Base-by-base conservation (phyloP, 2,797 vertebrate genomes). In the Hirundo rustica region DNA sequence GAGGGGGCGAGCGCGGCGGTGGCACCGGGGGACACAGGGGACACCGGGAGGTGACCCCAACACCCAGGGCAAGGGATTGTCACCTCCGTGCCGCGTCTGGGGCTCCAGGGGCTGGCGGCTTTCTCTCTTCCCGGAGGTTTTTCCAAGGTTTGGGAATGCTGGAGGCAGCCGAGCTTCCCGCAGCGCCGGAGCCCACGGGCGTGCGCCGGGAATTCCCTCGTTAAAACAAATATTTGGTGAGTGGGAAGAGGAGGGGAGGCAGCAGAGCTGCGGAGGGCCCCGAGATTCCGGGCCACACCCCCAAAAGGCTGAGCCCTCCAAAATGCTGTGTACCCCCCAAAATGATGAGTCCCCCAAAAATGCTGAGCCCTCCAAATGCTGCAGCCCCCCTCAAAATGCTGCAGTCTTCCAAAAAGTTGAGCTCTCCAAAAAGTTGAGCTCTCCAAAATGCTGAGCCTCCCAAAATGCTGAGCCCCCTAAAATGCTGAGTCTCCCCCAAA, bases 161-260 rank as follows among this genome's bases (percentile, higher is more conserved):
- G 74, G 47, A 42, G 90, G 85, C 57, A 54, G 72, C 73, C 11
- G 0, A 3, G 20, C 65, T 84, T 13, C 76, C 73, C 5, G 16
- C 36, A 38, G 36, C 36, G 36, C 36, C 36, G 36, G 36, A 38
- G 36, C 36, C 36, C 36, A 38, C 36, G 38, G 38, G 38, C 38
- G 38, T 38, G 38, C 38, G 38, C 38, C 38, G 47, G 95, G 89
- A 84, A 90, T 96, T 88, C 85, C 94, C 82, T 64, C 38, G 4
- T 73, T 78, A 38, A 38, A 81, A 64, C 51, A 89, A 89, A 70
- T 91, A 64, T 76, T 92, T 75, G 91, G 76, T 0, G 40, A 88
- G 84, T 7, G 62, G 72, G 78, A 74, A 53, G 55, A 58, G 78
- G 45, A 58, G 44, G 38, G 45, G 76, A 47, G 48, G 80, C 1